A percentile compares a stretch with the other conserved stretches of the same genome.
These are phyloP conservation scores for Dasysyrphus albostriatus DNA, from an alignment of 2,888 invertebrate genomes.

Conservation along the genomic window DNA sequence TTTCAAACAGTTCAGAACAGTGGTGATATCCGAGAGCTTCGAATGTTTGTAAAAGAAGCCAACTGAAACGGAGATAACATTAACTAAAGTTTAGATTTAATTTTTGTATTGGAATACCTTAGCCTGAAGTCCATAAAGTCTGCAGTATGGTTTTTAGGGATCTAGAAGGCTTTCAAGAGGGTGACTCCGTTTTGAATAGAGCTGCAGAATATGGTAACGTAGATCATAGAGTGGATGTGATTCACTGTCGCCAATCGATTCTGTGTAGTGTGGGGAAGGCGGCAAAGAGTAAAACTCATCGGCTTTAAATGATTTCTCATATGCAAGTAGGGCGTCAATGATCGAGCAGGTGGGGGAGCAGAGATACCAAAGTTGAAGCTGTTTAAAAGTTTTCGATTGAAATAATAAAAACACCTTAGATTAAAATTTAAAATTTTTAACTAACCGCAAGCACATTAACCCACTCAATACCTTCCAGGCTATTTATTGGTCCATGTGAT, in stretches of 20 bases:
- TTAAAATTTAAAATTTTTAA: constrained; percentile 14
- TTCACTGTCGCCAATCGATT: constrained; percentile 73
- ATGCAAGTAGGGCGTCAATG: constrained; percentile 89
- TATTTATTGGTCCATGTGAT: constrained; percentile 86
- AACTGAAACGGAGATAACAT: constrained; percentile 85
- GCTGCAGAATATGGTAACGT: constrained; percentile 92
- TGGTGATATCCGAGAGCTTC: constrained; percentile 88
- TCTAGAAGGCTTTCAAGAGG: constrained; percentile 88
- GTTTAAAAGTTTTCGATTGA: not conserved
- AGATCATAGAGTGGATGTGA: constrained; percentile 86
- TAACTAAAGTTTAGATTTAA: not conserved
- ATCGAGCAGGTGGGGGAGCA: constrained; percentile 89
- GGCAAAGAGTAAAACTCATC: constrained; percentile 82
- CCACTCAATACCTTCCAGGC: constrained; percentile 91
- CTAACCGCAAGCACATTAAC: constrained; percentile 89
- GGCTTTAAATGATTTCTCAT: constrained; percentile 88
- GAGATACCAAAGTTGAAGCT: constrained; percentile 86
- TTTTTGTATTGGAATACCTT: constrained; percentile 84
- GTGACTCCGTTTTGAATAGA: constrained; percentile 88
- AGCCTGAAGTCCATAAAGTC: constrained; percentile 93
- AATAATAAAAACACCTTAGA: not conserved
- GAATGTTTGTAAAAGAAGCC: constrained; percentile 89
- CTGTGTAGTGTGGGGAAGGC: constrained; percentile 82
- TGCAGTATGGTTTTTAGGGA: constrained; percentile 90
- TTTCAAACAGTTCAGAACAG: constrained; percentile 85